These are phyloP conservation scores for Holothuria glaberrima DNA, from an alignment of 35 echinoderm and acorn worm species.

Conservation along the genomic window DNA sequence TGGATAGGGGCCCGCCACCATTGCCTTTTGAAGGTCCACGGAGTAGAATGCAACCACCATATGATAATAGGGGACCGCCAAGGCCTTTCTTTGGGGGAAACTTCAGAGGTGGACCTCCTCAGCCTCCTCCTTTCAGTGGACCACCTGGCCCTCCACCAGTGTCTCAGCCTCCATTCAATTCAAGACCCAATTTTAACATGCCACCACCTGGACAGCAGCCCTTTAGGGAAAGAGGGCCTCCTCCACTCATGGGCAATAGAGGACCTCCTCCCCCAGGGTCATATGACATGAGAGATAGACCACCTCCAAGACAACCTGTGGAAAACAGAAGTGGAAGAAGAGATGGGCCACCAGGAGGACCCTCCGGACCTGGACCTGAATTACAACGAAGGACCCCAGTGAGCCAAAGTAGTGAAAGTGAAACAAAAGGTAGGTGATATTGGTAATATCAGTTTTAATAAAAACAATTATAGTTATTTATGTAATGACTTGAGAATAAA, in stretches of 20 bases:
- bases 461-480: too few relatives aligned
- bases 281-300: slow-evolving; percentile 1
- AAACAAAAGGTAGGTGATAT: not conserved
- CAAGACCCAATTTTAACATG: slow-evolving; percentile 26
- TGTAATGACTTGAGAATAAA: too few relatives aligned
- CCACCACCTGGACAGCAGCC: slow-evolving; percentile 27
- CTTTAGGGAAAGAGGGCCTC: slow-evolving; percentile 48
- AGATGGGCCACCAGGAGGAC: slow-evolving; percentile 27
- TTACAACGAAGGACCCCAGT: not conserved
- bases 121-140: not conserved
- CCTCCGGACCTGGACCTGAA: not conserved
- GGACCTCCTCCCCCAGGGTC: slow-evolving; percentile 5
- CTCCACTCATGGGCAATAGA: slow-evolving; percentile 11
- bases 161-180: slow-evolving; percentile 39
- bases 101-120: slow-evolving; percentile 37
- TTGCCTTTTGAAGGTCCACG: slow-evolving; percentile 31
- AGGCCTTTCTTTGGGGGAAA: slow-evolving; percentile 30
- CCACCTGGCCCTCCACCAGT: slow-evolving; percentile 12
- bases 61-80: slow-evolving; percentile 46
- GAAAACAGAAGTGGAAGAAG: slow-evolving; percentile 33
- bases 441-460: too few relatives aligned
- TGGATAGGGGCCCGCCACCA: slow-evolving; percentile 12
- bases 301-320: slow-evolving; percentile 20
- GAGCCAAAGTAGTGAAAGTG: slow-evolving; percentile 2
- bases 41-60: slow-evolving; percentile 44